phyloP scores from a whole-genome alignment of 2,113 vertebrate genomes.

The Hippocampus barbouri region DNA sequence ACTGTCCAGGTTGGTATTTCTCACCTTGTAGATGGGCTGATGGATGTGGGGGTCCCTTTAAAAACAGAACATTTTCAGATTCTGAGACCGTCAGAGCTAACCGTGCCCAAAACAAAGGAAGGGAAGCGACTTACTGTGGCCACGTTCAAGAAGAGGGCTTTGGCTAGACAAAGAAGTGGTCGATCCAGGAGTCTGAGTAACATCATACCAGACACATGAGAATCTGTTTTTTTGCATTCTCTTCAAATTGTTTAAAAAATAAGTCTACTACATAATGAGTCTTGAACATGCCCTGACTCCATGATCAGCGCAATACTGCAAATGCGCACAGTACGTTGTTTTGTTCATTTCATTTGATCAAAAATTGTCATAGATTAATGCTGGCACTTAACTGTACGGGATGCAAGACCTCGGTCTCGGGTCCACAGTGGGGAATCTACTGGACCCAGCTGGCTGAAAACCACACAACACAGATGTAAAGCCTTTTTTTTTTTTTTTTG shows the following conservation, averaged over 20 bases:
- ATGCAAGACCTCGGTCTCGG: conserved; percentile 43
- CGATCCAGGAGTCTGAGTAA: conserved; percentile 67
- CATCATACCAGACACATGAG: conserved; percentile 5
- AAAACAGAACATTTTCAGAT: conserved; percentile 12
- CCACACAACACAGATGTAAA: not conserved
- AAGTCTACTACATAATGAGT: not conserved
- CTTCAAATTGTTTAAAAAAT: not conserved
- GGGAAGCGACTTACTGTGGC: conserved; percentile 57
- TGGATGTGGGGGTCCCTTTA: conserved; percentile 63
- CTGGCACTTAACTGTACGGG: conserved; percentile 51
- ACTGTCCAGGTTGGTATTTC: not conserved
- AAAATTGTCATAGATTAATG: not conserved
- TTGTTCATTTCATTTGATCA: not conserved
- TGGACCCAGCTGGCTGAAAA: conserved; percentile 47
- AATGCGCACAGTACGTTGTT: not conserved
- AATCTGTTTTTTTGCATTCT: not conserved
- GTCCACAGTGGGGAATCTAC: conserved; percentile 54
- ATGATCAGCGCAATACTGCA: too few species aligned
- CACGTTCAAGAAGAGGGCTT: conserved; percentile 53
- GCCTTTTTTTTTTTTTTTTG: not conserved
- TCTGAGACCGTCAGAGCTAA: not conserved
- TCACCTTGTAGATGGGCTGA: conserved; percentile 63
- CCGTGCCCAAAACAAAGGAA: not conserved
- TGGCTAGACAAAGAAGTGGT: conserved; percentile 54
- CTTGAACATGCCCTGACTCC: too few species aligned